phyloP scores from a whole-genome alignment of 2,888 invertebrate genomes.

The Pollenia amentaria region DNA sequence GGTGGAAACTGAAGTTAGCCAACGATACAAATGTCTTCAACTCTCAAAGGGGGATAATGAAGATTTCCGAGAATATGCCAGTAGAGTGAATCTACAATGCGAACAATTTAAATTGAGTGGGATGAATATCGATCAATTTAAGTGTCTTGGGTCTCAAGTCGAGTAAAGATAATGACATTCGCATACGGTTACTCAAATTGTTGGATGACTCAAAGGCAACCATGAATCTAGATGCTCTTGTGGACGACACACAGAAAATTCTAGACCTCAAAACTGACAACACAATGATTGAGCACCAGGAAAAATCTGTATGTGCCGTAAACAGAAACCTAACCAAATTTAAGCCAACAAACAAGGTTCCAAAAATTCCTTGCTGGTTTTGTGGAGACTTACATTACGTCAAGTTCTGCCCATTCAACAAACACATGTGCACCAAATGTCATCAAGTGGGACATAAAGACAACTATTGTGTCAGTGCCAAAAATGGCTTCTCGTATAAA shows the following conservation, averaged over 20 bases:
- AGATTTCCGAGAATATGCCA: not conserved
- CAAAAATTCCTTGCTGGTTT: not conserved
- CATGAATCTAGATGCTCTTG: not conserved
- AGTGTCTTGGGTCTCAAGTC: conserved; percentile 2
- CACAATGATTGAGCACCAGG: not conserved
- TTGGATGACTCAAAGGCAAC: not conserved
- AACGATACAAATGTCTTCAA: conserved; percentile 1
- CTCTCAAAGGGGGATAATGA: not conserved
- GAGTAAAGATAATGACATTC: not conserved
- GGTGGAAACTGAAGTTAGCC: not conserved
- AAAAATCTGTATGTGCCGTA: no score
- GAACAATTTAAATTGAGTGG: not conserved
- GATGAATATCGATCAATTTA: not conserved
- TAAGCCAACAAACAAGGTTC: not conserved
- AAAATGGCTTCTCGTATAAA: no score
- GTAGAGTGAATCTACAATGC: not conserved
- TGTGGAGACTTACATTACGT: conserved; percentile 3
- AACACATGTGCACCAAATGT: conserved; percentile 4
- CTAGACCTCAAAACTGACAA: not conserved
- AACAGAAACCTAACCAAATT: no score
- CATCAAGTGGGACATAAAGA: not conserved
- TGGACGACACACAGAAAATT: not conserved
- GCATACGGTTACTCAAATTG: not conserved
- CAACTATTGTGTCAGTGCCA: not conserved
- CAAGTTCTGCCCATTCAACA: not conserved